Evolutionary conservation across 2,113 vertebrate species (phyloP), one percentile per base, ranked within the genome.

Genomic region (Mesembrinibis cayennensis): DNA sequence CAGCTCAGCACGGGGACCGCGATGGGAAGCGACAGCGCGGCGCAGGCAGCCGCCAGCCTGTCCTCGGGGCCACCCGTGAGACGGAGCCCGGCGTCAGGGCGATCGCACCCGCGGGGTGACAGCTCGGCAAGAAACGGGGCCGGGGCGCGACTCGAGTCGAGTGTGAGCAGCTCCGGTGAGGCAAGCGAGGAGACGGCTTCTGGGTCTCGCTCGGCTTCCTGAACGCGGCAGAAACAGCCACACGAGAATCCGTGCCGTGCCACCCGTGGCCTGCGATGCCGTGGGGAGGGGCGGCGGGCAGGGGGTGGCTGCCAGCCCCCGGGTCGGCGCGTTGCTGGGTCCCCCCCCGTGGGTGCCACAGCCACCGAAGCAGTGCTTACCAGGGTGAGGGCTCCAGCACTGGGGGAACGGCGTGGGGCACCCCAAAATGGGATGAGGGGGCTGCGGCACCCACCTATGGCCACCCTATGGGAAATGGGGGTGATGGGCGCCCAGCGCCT

Each of bases 181-280:
- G 59, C 44, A 17, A 53, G 53, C 1, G 21, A 42, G 40, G 62
- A 56, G 62, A 5, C 0, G 13, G 70, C 65, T 52, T 17, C 44
- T 11, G 74, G 19, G 17, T 73, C 63, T 42, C 4, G 1, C 82
- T 45, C 0, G 6, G 44, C 29, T 63, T 56, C 61, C 45, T 7
- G 1, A 26, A 2, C 0, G 7, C 16, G 10, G 67, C 63, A 32
- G 36, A 13, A 56, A 20, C 6, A 4, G 2, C 25, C 0, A 1
- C 11, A 4, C 0, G 6, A 12, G 56, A 34, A 8, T 2, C 61
- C 0, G 6, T 16, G 78, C 80, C 0, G 6, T 21, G 73, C 49
- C 77, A 27, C 38, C 58, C 2, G 1, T 1, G 27, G 53, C 32
- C 52, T 7, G 53, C 0, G 34, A 20, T 15, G 36, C 77, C 32